These are phyloP conservation scores for Phaedon cochleariae DNA, from an alignment of 2,888 invertebrate genomes.

Conservation along the genomic window DNA sequence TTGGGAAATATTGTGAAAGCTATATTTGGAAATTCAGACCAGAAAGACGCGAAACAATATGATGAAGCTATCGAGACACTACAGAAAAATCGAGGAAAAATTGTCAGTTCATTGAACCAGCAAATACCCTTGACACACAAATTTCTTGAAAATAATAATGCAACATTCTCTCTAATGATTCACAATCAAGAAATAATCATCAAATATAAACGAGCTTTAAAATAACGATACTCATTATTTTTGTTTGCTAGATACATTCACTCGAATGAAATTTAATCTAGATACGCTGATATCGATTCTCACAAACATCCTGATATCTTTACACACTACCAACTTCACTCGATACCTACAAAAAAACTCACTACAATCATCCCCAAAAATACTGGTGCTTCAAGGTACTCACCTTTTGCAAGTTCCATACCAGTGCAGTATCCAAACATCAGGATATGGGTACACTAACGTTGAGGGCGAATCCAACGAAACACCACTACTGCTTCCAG, in stretches of 20 bases:
- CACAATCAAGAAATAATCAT: background rate
- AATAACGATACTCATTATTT: background rate
- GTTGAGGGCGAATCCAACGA: slow-evolving; percentile 1
- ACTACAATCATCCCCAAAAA: no score
- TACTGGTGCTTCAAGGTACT: no score
- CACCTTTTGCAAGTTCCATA: no score
- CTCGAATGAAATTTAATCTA: slow-evolving; percentile 1
- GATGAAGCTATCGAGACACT: background rate
- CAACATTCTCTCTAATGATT: slow-evolving; percentile 2
- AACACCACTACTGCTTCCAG: slow-evolving; percentile 1
- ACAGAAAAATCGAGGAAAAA: slow-evolving; percentile 3
- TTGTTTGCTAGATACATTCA: background rate
- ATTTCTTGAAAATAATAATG: background rate
- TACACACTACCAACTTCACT: no score
- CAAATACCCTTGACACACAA: slow-evolving; percentile 1
- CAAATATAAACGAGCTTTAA: background rate
- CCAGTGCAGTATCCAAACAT: slow-evolving; percentile 8
- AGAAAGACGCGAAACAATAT: background rate
- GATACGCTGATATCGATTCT: slow-evolving; percentile 3
- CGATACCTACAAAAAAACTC: no score
- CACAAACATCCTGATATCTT: background rate
- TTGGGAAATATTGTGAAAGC: no score
- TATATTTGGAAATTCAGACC: background rate
- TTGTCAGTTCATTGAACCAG: background rate
- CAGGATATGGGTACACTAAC: slow-evolving; percentile 2